Evolutionary conservation across 2,888 invertebrate species (phyloP), one percentile per base, ranked within the genome.

Genomic region (Dasypogon diadema): DNA sequence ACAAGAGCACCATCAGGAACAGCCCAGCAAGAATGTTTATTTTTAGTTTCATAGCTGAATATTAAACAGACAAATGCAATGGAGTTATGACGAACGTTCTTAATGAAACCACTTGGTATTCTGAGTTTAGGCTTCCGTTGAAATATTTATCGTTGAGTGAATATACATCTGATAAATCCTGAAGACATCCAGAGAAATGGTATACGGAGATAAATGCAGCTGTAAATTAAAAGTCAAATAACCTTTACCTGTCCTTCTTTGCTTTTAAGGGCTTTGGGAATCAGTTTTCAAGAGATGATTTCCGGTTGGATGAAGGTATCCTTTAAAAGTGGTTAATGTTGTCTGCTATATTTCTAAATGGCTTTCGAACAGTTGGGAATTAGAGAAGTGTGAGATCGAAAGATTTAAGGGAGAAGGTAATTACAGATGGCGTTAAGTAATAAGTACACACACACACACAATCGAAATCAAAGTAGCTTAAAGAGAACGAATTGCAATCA

Each of bases 41-140:
- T 70, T 70, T 70, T 70, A 70, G 70, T 70, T 54, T 70, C 54
- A 54, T 70, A 70, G 70, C 26, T 54, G 70, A 70, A 70, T 70
- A 70, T 54, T 70, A 70, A 70, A 26, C 34, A 70, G 34, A 68
- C 16, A n/a, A 70, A 21, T 70, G 70, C 70, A 70, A 70, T 30
- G 54, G 26, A 26, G 48, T 46, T 18, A 65, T 65, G 70, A 51
- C 18, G 70, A 70, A 54, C 70, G 70, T 12, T 34, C 65, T 24
- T 65, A 65, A 65, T 65, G 65, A 65, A 65, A 46, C 70, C 70
- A 22, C 70, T 70, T 70, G 70, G 34, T 70, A 70, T 70, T 70
- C 70, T 26, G 16, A 16, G 70, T 30, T 70, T 54, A 24, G 34
- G 51, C 30, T 70, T 22, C 16, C 54, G 5, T 34, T 70, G 54